phyloP scores from a whole-genome alignment of 2,113 vertebrate species.

The Loxodonta africana region DNA sequence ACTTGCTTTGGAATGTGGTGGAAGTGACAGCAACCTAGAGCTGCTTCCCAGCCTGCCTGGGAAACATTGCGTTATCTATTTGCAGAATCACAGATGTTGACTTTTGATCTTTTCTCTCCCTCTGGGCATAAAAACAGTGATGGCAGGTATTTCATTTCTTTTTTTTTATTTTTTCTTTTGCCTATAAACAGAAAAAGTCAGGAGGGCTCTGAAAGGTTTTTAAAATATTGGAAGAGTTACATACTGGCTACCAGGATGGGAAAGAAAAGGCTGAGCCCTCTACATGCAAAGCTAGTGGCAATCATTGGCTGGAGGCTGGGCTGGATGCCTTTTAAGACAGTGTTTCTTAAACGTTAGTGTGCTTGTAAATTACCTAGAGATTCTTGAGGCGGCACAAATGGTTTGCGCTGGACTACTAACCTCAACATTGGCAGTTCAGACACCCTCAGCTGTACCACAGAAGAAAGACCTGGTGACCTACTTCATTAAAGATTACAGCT shows the following conservation, averaged over 20 bases:
- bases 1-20: too few relatives aligned
- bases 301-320: background rate
- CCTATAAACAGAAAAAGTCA: slow-evolving; percentile 51
- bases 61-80: slow-evolving; percentile 87
- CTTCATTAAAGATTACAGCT: background rate
- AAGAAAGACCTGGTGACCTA: background rate
- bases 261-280: background rate
- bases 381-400: background rate
- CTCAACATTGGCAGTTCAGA: background rate
- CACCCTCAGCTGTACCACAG: background rate
- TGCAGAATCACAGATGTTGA: slow-evolving; percentile 87
- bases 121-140: slow-evolving; percentile 62
- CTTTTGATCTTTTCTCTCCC: slow-evolving; percentile 81
- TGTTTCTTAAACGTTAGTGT: background rate
- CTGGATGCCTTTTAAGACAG: background rate
- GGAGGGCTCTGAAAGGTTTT: slow-evolving; percentile 47
- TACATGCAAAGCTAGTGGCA: rapidly evolving
- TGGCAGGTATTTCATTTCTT: slow-evolving; percentile 52
- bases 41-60: background rate
- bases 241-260: background rate
- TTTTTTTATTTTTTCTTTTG: slow-evolving; percentile 25
- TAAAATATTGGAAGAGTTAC: slow-evolving; percentile 23
- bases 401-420: background rate
- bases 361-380: background rate
- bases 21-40: slow-evolving; percentile 42